Evolutionary conservation across 2,113 vertebrate species (phyloP).

Genomic region (Propithecus coquereli): DNA sequence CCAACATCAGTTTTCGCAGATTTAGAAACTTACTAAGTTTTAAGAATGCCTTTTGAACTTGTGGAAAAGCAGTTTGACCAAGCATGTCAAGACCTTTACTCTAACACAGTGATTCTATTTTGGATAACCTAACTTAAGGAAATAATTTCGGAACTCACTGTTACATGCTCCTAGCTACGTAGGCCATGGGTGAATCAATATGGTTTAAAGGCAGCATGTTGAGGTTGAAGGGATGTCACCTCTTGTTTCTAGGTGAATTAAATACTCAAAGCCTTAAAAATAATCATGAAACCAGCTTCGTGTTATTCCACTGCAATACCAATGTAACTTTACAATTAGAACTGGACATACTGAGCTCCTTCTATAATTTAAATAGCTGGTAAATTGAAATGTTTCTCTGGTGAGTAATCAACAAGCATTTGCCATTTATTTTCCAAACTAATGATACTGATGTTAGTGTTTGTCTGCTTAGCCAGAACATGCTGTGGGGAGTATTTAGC

Average conservation of each 20-base stretch:
- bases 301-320: background rate
- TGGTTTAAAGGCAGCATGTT: background rate
- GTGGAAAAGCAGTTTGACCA: background rate
- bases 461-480: background rate
- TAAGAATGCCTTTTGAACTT: background rate
- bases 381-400: background rate
- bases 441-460: background rate
- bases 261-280: background rate
- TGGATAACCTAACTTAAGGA: background rate
- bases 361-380: slow-evolving; percentile 13
- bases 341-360: slow-evolving; percentile 24
- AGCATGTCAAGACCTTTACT: background rate
- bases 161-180: background rate
- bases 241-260: background rate
- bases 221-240: background rate
- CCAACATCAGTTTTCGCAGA: too few species aligned
- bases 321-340: background rate
- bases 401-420: slow-evolving; percentile 35
- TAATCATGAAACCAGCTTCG: background rate
- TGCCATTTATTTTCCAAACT: slow-evolving; percentile 18
- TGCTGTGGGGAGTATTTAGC: background rate
- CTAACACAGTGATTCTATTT: background rate
- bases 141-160: background rate
- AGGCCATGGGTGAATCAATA: background rate
- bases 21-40: background rate